Evolutionary conservation across 2,113 vertebrate genomes (phyloP).

Genomic region (Merops nubicus): DNA sequence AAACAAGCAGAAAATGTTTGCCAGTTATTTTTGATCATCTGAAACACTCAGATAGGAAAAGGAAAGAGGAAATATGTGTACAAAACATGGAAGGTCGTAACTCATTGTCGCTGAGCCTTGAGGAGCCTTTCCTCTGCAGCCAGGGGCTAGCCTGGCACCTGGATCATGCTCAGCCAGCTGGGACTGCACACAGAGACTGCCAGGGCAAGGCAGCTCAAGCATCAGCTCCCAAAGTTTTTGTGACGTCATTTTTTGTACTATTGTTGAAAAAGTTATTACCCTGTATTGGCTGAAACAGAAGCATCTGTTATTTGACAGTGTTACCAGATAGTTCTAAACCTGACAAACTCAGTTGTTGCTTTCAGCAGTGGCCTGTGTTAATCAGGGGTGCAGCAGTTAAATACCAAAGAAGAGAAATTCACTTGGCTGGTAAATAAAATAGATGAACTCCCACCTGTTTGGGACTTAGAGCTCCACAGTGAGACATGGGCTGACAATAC

Average conservation of each 20-base stretch:
- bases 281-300: not conserved
- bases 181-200: not conserved
- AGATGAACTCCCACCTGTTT: not conserved
- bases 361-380: not conserved
- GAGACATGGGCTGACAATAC: not conserved
- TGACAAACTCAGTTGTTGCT: not conserved
- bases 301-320: not conserved
- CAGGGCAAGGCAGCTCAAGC: not conserved
- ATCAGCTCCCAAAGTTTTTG: not conserved
- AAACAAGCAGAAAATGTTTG: not conserved
- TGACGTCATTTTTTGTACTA: not conserved
- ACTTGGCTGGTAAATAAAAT: not conserved
- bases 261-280: not conserved
- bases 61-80: not conserved
- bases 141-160: not conserved
- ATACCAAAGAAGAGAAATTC: not conserved
- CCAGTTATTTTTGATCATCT: not conserved
- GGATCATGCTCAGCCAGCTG: not conserved
- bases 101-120: not conserved
- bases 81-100: not conserved
- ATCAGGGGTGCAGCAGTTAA: not conserved
- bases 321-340: not conserved
- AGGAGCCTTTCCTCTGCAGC: not conserved
- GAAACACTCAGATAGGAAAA: not conserved
- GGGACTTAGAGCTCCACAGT: not conserved